A percentile compares a stretch with the other conserved stretches of the same genome.
phyloP scores from a whole-genome alignment of 1,140 invertebrate species.

The Anastrepha obliqua region DNA sequence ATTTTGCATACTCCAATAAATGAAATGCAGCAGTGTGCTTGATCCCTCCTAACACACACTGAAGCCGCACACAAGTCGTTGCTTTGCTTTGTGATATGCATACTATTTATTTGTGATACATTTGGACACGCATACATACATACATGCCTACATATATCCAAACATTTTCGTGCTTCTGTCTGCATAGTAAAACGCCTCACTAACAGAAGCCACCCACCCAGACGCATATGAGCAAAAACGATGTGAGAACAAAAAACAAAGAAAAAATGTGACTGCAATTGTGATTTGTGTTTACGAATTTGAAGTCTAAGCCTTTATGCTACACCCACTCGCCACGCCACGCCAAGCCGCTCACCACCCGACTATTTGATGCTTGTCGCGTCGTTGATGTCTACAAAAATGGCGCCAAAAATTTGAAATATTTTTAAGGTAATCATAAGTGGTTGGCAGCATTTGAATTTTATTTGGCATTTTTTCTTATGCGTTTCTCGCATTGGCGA shows the following conservation, averaged over 20 bases:
- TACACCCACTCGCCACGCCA: neutral
- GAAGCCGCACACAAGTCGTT: neutral
- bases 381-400: neutral
- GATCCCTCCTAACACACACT: neutral
- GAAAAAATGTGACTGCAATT: neutral
- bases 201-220: neutral
- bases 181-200: too few relatives aligned
- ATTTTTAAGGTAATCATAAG: neutral
- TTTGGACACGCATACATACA: too few relatives aligned
- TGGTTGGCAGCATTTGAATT: neutral
- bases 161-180: too few relatives aligned
- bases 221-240: neutral
- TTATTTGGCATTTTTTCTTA: neutral
- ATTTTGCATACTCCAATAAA: neutral
- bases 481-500: neutral
- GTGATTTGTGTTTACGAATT: neutral
- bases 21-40: neutral
- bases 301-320: neutral
- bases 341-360: neutral
- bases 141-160: too few relatives aligned
- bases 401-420: constrained; percentile 24
- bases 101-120: too few relatives aligned
- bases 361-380: too few relatives aligned
- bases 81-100: too few relatives aligned
- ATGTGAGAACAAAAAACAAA: neutral